A percentile compares a stretch with the other conserved stretches of the same genome.
Evolutionary conservation across 2,113 vertebrate genomes (phyloP).

Genomic region (Xenus cinereus): DNA sequence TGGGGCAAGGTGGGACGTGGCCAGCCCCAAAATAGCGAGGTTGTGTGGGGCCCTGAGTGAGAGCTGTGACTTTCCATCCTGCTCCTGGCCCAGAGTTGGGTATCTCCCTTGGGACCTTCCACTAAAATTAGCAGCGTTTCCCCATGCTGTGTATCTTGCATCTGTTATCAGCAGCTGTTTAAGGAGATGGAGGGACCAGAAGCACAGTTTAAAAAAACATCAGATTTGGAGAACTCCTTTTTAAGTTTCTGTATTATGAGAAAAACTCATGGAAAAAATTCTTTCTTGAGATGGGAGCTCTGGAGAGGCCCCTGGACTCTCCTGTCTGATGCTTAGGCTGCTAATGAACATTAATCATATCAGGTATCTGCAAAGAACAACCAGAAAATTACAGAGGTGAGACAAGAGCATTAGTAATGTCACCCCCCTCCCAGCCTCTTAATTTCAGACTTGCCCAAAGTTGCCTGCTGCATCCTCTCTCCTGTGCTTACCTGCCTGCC

Average conservation of each 20-base stretch:
- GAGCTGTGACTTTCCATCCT: constrained; percentile 35
- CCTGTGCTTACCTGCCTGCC: background rate
- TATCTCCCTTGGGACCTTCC: background rate
- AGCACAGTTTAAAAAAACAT: background rate
- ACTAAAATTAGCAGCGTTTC: constrained; percentile 6
- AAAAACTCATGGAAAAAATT: background rate
- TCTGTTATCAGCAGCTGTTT: constrained; percentile 3
- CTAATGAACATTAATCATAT: background rate
- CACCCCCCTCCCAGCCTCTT: background rate
- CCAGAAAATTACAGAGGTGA: background rate
- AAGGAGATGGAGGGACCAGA: background rate
- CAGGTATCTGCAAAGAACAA: background rate
- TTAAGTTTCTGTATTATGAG: background rate
- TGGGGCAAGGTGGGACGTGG: background rate
- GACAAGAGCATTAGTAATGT: background rate
- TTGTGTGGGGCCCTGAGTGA: background rate
- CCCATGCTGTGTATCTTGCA: accelerated
- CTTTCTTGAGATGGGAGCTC: background rate
- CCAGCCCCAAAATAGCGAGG: constrained; percentile 19
- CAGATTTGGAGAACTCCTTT: background rate
- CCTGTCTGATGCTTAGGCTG: background rate
- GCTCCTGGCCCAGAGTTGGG: background rate
- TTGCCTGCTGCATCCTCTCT: background rate
- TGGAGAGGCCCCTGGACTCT: background rate
- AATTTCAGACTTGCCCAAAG: background rate